Conservation (phyloP, 2,113 vertebrate species). For the Andinoacara biseriatus region DNA sequence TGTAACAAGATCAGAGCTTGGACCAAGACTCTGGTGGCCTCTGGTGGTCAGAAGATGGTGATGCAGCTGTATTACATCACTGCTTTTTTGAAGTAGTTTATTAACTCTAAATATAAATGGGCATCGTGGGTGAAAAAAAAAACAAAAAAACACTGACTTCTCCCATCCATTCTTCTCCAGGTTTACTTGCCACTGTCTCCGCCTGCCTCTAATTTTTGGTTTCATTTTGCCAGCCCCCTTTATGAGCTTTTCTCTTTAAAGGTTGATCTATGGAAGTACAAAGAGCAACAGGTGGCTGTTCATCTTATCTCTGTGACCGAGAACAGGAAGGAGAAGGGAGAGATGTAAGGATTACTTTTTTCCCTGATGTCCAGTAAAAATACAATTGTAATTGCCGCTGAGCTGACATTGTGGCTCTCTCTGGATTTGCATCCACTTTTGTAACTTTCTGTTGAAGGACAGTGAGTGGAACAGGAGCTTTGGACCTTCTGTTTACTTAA, state of each 20-base stretch:
- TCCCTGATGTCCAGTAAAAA: background rate
- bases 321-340: background rate
- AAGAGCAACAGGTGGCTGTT: conserved; percentile 39
- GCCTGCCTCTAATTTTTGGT: conserved; percentile 15
- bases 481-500: too few species aligned
- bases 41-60: conserved; percentile 30
- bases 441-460: too few species aligned
- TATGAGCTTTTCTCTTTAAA: conserved; percentile 39
- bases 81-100: background rate
- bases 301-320: conserved; percentile 4
- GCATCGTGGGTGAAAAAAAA: background rate
- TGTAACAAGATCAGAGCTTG: background rate
- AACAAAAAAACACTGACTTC: conserved; percentile 16
- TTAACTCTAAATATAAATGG: background rate
- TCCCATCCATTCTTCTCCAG: background rate
- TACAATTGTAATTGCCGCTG: background rate
- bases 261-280: conserved; percentile 23
- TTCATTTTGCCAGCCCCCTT: conserved; percentile 19
- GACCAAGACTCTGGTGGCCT: conserved; percentile 17
- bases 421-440: too few species aligned
- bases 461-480: too few species aligned
- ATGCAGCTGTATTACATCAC: background rate
- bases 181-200: background rate
- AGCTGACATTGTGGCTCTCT: background rate
- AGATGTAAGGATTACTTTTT: background rate